Evolutionary conservation across 2,113 vertebrate genomes (phyloP), one percentile per base, ranked within the genome.

Genomic region (Dasyurus viverrinus): DNA sequence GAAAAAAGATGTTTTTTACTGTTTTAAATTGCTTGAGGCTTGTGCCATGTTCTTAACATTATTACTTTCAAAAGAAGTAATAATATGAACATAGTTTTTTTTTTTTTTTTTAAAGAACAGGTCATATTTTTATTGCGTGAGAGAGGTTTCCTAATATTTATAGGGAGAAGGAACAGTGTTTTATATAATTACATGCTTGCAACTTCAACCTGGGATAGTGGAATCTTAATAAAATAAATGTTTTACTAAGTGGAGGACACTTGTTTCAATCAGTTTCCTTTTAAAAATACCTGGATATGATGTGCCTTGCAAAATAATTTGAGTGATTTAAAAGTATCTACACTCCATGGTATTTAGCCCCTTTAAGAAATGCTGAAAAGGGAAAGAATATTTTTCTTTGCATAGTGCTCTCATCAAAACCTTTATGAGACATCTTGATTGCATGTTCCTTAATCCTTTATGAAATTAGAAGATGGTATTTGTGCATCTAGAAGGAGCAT

Each of bases 371-470:
- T 36, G 91, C 91, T 94, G 48, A 42, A 94, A 97, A 94, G 89
- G 89, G 95, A 96, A 93, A 94, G 27, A 76, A 19, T 68, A 68
- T 76, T 76, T 76, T 76, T 55, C 54, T 55, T 76, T 19, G 36
- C 30, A 68, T 14, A 76, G 68, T 97, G 89, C 91, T 96, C 84
- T 24, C 48, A 93, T 97, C 95, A 55, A 94, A 96, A 95, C 94
- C 52, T 97, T 96, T 30, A 47, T 91, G n/a, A 36, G 54, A 50
- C 92, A 97, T 98, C 97, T 98, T 97, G 98, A 57, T 98, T 98
- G 97, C 92, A 95, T 30, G 84, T 90, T 98, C 93, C 89, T 97
- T 97, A 97, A 97, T 97, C 97, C 96, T 96, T 97, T 96, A 94
- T 95, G 95, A 96, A 96, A 94, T 53, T 90, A n/a, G 94, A 97